phyloP scores from a whole-genome alignment of 2,797 vertebrate genomes.

The Adrianichthys oophorus region DNA sequence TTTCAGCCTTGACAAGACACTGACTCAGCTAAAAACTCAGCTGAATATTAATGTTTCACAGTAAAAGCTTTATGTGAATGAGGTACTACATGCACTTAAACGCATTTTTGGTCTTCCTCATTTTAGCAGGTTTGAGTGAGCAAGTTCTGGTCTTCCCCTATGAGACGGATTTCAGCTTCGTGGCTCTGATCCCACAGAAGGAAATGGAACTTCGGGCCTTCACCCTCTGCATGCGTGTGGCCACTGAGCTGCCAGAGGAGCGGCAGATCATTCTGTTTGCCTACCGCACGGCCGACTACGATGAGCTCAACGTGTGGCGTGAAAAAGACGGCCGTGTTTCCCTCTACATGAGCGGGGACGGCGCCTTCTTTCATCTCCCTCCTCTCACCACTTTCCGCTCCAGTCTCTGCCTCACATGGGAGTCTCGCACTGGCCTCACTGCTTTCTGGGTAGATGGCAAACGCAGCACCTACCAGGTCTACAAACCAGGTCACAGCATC shows the following conservation, averaged over 20 bases:
- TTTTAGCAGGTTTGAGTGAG: conserved; percentile 65
- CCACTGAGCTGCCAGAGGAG: conserved; percentile 76
- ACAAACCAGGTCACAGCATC: conserved; percentile 75
- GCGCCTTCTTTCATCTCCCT: conserved; percentile 71
- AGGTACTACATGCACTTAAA: no score
- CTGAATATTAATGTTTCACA: no score
- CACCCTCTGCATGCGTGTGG: conserved; percentile 79
- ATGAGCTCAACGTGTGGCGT: conserved; percentile 82
- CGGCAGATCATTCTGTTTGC: conserved; percentile 81
- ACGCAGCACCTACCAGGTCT: conserved; percentile 74
- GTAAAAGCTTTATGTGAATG: no score
- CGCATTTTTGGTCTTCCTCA: neutral
- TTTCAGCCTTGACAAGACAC: no score
- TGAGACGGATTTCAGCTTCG: conserved; percentile 80
- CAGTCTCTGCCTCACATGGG: conserved; percentile 82
- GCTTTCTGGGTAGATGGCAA: conserved; percentile 77
- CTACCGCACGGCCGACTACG: conserved; percentile 78
- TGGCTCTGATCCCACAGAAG: conserved; percentile 74
- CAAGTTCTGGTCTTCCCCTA: conserved; percentile 80
- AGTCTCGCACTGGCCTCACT: conserved; percentile 67
- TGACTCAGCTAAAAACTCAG: no score
- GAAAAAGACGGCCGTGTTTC: conserved; percentile 78
- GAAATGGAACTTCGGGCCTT: conserved; percentile 75
- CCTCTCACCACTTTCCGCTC: conserved; percentile 76
- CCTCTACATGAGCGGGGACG: conserved; percentile 80